These are phyloP conservation scores for Nothura maculosa DNA, from an alignment of 2,797 vertebrate genomes.

Conservation along the genomic window DNA sequence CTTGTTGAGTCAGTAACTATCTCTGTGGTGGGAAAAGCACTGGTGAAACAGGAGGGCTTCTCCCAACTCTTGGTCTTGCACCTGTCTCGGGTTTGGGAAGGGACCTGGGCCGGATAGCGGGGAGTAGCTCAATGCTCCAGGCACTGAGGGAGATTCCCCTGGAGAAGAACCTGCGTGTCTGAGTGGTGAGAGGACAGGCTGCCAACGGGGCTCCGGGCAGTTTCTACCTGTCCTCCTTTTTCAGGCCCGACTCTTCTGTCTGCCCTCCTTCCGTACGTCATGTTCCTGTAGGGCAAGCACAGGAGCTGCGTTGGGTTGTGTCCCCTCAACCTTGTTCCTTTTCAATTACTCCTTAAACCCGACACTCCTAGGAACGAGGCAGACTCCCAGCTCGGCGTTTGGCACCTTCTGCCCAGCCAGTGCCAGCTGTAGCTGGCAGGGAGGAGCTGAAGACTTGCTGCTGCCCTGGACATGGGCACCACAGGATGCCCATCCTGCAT, in stretches of 20 bases:
- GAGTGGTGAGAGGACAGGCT: not conserved
- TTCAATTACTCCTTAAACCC: not conserved
- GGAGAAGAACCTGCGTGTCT: not conserved
- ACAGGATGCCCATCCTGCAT: too few relatives aligned
- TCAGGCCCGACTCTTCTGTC: not conserved
- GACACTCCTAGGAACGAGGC: not conserved
- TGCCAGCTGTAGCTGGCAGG: accelerated
- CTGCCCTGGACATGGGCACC: not conserved
- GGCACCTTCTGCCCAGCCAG: not conserved
- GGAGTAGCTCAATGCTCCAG: not conserved
- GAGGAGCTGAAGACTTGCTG: not conserved
- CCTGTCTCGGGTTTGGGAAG: not conserved
- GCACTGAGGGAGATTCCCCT: not conserved
- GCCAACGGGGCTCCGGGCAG: not conserved
- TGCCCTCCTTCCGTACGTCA: not conserved
- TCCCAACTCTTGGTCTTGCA: not conserved
- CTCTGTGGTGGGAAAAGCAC: not conserved
- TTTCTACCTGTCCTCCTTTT: not conserved
- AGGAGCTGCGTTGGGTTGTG: not conserved
- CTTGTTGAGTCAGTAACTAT: not conserved
- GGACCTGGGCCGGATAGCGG: not conserved
- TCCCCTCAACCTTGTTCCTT: accelerated
- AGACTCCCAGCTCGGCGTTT: not conserved
- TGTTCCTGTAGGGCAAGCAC: not conserved
- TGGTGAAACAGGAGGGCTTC: not conserved